Percentiles rank a stretch among this genome's conserved stretches.
Conservation (phyloP, 2,797 vertebrate genomes). For the Gallinago nigripennis region DNA sequence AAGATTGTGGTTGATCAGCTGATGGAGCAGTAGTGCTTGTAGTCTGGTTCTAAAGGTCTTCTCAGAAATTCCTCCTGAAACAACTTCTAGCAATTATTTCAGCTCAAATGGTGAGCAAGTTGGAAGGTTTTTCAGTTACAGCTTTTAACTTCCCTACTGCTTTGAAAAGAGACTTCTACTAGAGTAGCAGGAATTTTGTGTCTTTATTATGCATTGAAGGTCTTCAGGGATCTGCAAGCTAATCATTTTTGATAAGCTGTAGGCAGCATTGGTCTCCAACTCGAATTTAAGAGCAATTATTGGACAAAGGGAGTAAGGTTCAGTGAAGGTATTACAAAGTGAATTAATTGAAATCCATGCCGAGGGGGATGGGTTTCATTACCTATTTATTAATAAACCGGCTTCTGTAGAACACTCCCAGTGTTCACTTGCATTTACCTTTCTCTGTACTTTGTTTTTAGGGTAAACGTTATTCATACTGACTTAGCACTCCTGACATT, state of each 20-base stretch:
- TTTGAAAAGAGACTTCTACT: background rate
- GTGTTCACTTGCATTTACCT: background rate
- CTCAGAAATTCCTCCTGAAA: background rate
- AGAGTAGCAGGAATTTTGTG: background rate
- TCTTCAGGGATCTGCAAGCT: background rate
- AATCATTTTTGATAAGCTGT: background rate
- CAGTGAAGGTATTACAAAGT: background rate
- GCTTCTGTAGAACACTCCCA: background rate
- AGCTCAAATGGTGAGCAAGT: background rate
- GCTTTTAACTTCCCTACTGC: background rate
- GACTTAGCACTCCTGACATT: background rate
- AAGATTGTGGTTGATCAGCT: background rate
- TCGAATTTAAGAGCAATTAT: background rate
- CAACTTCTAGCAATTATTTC: background rate
- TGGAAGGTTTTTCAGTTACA: background rate
- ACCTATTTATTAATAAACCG: background rate
- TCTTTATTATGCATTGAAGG: background rate
- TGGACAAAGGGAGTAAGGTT: background rate
- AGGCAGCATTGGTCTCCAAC: background rate
- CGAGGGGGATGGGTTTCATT: background rate
- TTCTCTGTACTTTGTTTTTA: background rate
- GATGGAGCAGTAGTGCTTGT: background rate
- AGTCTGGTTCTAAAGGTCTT: background rate
- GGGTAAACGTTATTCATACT: background rate
- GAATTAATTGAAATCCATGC: background rate